phyloP scores from a whole-genome alignment of 35 echinoderm and acorn worm genomes.

The Stichopus chloronotus region DNA sequence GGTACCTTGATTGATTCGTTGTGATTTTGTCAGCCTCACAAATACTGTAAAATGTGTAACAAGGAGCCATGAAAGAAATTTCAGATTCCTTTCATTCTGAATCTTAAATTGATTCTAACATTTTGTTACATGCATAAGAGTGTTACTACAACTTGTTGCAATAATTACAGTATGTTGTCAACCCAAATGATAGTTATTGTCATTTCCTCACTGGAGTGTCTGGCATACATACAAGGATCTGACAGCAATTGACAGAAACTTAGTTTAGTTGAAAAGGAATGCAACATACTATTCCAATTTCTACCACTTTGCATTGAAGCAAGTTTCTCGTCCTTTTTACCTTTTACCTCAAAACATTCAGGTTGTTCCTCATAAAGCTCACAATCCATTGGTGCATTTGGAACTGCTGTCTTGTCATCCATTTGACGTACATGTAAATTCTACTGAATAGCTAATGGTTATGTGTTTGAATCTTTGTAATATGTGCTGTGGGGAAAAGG shows the following conservation, averaged over 20 bases:
- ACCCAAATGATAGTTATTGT: conserved; percentile 40
- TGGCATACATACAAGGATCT: conserved; percentile 56
- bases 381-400: conserved; percentile 72
- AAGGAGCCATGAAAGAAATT: conserved; percentile 27
- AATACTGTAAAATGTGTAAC: conserved; percentile 65
- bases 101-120: conserved; percentile 22
- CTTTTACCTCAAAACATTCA: conserved; percentile 40
- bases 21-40: conserved; percentile 18
- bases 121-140: neutral
- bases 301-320: conserved; percentile 65
- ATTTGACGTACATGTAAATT: conserved; percentile 61
- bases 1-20: conserved; percentile 37
- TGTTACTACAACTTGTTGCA: neutral
- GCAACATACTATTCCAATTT: conserved; percentile 76
- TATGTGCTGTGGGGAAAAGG: conserved; percentile 52
- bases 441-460: conserved; percentile 52
- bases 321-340: conserved; percentile 51
- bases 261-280: conserved; percentile 25
- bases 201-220: neutral
- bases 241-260: conserved; percentile 43
- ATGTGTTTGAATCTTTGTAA: conserved; percentile 21
- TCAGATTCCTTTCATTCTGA: conserved; percentile 17
- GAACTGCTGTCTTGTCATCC: conserved; percentile 64
- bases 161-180: conserved; percentile 31
- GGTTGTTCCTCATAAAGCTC: conserved; percentile 61